Base-by-base conservation (phyloP, 2,797 vertebrate species). In the Salarias fasciatus region DNA sequence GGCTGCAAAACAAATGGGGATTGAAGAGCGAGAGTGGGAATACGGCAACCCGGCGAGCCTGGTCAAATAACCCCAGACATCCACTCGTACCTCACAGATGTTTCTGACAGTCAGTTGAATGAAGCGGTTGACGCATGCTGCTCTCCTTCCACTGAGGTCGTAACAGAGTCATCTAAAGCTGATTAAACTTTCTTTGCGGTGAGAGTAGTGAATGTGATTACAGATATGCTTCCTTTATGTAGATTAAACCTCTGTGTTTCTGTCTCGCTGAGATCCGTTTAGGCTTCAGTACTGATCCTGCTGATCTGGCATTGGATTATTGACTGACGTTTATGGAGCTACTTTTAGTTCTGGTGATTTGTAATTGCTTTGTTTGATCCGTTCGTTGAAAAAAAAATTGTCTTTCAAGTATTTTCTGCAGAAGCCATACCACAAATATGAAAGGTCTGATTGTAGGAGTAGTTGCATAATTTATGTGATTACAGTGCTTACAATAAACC, bases 21-120 rank as follows among this genome's bases (percentile, higher is more conserved):
- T 14, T 41, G 60, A 58, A n/a, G 46, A 33, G 52, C 45, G 50
- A 70, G 68, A 72, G 63, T 56, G 67, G 58, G 73, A 82, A 83
- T 73, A 37, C 50, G 46, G 65, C 48, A 18, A 69, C 75, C 54
- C 44, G 37, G 59, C 69, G 62, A 83, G 70, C 15, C 46, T 37
- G 75, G 82, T 80, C 79, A 79, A 59, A 80, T 59, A 78, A 60
- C 53, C 29, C 9, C 43, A 85, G 82, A 79, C 72, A 65, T 77
- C 67, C 80, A 80, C 71, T 82, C 48, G 56, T 11, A 52, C 69
- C 56, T 77, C 29, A 14, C 54, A 79, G 65, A 75, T 55, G 69
- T 54, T 69, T 70, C 71, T 77, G 71, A 71, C 79, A 77, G 48
- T 73, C 70, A 41, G 49, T 62, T 47, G 55, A 68, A 72, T 49